Evolutionary conservation across 2,113 vertebrate species (phyloP).

Genomic region (Campylomormyrus tamandua): DNA sequence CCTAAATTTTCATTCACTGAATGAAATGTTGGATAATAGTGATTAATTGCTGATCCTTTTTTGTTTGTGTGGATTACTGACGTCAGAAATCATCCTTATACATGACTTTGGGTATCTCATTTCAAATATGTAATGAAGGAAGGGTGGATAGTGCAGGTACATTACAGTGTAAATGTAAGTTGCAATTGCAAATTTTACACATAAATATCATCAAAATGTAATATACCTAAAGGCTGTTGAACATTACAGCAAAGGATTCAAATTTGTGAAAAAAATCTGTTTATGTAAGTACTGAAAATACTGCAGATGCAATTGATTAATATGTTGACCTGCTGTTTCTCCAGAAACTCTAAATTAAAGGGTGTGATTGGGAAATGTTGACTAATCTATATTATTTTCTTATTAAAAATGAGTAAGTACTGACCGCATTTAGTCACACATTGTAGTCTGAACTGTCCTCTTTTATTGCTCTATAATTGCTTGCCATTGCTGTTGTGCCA

Average conservation of each 20-base stretch:
- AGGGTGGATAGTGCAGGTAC: background rate
- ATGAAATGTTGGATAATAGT: slow-evolving; percentile 3
- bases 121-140: background rate
- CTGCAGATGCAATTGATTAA: background rate
- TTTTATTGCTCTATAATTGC: background rate
- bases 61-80: slow-evolving; percentile 7
- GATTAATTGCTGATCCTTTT: slow-evolving; percentile 9
- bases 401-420: background rate
- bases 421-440: background rate
- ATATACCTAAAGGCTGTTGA: background rate
- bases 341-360: background rate
- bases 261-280: background rate
- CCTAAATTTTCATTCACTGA: slow-evolving; percentile 8
- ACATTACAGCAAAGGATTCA: background rate
- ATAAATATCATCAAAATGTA: background rate
- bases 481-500: background rate
- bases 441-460: background rate
- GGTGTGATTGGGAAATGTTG: background rate
- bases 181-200: background rate
- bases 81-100: background rate
- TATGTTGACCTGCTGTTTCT: background rate
- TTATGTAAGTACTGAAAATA: background rate
- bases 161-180: background rate
- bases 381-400: background rate
- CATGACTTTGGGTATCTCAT: background rate